phyloP scores from a whole-genome alignment of 2,113 vertebrate species.

The Chunga burmeisteri region DNA sequence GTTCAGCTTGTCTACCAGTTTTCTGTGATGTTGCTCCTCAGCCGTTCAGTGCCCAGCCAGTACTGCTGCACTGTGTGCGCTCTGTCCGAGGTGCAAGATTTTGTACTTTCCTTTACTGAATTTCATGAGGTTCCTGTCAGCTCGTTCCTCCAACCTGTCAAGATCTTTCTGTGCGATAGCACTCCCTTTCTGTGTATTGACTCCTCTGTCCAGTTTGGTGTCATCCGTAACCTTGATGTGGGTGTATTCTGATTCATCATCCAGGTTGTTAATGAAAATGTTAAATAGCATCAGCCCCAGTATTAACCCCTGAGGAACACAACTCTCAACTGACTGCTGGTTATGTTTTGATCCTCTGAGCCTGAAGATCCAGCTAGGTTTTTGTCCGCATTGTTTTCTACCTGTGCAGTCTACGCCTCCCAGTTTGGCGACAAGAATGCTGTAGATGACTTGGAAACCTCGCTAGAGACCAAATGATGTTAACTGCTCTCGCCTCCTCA shows the following conservation, averaged over 20 bases:
- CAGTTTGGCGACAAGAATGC: neutral
- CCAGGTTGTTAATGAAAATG: neutral
- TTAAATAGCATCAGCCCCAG: neutral
- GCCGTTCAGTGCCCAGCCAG: neutral
- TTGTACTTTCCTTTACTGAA: neutral
- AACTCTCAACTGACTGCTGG: neutral
- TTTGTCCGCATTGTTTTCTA: neutral
- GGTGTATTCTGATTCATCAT: neutral
- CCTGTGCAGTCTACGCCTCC: neutral
- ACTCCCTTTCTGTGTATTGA: neutral
- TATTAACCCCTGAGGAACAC: neutral
- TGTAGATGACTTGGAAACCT: neutral
- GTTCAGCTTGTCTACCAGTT: neutral
- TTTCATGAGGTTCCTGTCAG: neutral
- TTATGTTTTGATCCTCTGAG: neutral
- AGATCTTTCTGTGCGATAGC: neutral
- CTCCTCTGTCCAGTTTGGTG: neutral
- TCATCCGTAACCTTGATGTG: neutral
- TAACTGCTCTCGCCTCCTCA: neutral
- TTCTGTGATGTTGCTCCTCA: neutral
- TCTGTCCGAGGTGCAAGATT: neutral
- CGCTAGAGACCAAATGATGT: neutral
- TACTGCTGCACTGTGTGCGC: neutral
- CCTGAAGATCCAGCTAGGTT: neutral
- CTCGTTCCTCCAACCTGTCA: neutral